Evolutionary conservation across 2,888 invertebrate genomes (phyloP).

Genomic region (Watsonalla cultraria): DNA sequence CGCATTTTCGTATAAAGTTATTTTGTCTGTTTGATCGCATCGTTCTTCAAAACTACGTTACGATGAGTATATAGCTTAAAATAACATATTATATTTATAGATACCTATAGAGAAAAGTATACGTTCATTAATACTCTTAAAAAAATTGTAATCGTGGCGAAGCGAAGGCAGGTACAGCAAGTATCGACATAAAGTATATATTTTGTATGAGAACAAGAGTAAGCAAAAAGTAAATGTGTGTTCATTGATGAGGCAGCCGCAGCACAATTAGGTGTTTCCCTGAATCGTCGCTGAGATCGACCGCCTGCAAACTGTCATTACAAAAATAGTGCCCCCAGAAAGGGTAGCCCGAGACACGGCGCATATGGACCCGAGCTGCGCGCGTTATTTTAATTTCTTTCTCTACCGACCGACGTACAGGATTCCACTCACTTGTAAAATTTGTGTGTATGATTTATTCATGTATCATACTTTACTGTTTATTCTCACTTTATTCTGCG

Average conservation of each 20-base stretch:
- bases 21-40: no score
- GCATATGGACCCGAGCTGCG: constrained; percentile 61
- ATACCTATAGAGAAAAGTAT: no score
- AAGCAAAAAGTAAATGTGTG: constrained; percentile 12
- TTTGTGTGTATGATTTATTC: constrained; percentile 15
- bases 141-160: no score
- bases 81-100: no score
- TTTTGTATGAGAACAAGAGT: no score
- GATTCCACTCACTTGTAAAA: constrained; percentile 16
- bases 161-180: no score
- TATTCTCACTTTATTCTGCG: no score
- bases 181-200: no score
- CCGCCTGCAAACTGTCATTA: constrained; percentile 76
- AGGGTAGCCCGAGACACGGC: constrained; percentile 68
- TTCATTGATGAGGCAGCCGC: constrained; percentile 48
- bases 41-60: no score
- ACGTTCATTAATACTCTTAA: no score
- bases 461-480: neutral
- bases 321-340: constrained; percentile 75
- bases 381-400: constrained; percentile 58
- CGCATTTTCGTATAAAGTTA: no score
- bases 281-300: constrained; percentile 31
- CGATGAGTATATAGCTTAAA: no score
- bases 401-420: constrained; percentile 22
- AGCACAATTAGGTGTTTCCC: constrained; percentile 69